A percentile compares a stretch with the other conserved stretches of the same genome.
Conservation (phyloP, 2,113 vertebrate genomes). For the Gnathonemus echidnorhynchus region DNA sequence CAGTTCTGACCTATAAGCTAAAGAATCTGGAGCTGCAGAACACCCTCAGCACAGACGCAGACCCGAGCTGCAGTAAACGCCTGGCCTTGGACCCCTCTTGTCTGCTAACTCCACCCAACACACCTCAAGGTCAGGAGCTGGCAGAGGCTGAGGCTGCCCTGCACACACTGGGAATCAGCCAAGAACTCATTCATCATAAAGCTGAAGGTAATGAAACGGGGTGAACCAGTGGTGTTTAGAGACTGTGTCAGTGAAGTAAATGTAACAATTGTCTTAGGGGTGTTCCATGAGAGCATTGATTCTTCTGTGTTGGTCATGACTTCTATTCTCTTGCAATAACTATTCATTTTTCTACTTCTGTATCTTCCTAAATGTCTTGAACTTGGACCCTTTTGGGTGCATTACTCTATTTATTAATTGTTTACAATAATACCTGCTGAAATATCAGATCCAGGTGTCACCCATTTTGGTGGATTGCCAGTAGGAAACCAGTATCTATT, state of each 20-base stretch:
- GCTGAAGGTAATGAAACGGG: neutral
- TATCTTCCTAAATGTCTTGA: neutral
- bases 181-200: constrained; percentile 13
- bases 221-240: neutral
- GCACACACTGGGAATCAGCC: neutral
- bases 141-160: constrained; percentile 18
- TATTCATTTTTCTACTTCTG: neutral
- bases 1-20: constrained; percentile 49
- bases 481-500: neutral
- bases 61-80: constrained; percentile 22
- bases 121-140: constrained; percentile 40
- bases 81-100: constrained; percentile 45
- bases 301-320: neutral
- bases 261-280: neutral
- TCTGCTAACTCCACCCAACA: constrained; percentile 58
- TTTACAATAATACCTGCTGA: neutral
- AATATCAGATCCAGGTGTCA: neutral
- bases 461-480: neutral
- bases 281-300: neutral
- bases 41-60: constrained; percentile 15
- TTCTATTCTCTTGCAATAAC: neutral
- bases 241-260: neutral
- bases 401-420: neutral
- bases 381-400: neutral
- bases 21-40: constrained; percentile 48